Evolutionary conservation across 2,888 invertebrate genomes (phyloP), one percentile per base, ranked within the genome.

Genomic region (Hydriomena furcata): DNA sequence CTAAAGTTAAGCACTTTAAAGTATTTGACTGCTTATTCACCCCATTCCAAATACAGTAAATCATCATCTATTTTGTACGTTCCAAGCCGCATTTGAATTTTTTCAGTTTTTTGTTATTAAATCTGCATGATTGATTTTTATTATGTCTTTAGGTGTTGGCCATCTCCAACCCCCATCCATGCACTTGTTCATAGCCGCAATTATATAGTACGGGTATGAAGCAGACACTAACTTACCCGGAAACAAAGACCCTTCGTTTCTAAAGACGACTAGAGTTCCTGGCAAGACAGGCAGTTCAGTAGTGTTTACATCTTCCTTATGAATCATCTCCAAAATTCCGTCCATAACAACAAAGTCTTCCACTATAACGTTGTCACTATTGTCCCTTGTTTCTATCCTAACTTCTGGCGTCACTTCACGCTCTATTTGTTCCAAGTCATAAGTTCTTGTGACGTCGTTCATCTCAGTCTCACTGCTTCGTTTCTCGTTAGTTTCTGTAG

Each of bases 271-370:
- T 27, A n/a, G 38, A 38, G 38, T 38, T 27, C 38, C 38, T 27
- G 38, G 38, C 35, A 35, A 35, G 35, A 35, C 35, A 35, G 35
- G 10, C 35, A 35, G 35, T 35, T 35, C 35, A 35, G 35, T 35
- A 35, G 35, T 35, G 35, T 35, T 10, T 35, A 35, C 35, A 7
- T 7, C 35, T 35, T 35, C 20, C 7, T 35, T 35, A 35, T 35
- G 35, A 27, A 38, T 27, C 25, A 12, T 25, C 27, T 25, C 27
- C 27, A 38, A 38, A 38, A 27, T 38, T 38, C 38, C 38, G 27
- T 38, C 38, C 25, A 38, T 38, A 38, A 38, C 38, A 38, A 27
- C 38, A 38, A 27, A 38, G 25, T 38, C 38, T 38, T 38, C 38
- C 27, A 25, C 25, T 12, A 38, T 38, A 25, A 38, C 8, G 27